Conservation (phyloP, 2,888 invertebrate species). For the Eristalis pertinax region DNA sequence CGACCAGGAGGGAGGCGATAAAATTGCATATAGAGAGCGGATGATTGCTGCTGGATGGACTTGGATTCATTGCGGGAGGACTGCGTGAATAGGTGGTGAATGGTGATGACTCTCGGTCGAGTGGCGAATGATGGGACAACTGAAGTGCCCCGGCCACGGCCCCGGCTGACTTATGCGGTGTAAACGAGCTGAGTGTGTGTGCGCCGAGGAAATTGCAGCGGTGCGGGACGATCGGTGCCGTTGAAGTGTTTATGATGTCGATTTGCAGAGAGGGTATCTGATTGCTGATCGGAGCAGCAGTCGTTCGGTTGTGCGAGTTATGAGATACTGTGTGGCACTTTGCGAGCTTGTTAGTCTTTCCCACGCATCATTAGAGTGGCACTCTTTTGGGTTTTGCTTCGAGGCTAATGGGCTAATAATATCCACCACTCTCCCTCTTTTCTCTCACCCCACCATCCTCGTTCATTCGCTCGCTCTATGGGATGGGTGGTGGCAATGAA, state of each 20-base stretch:
- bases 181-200: slow-evolving; percentile 52
- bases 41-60: slow-evolving; percentile 35
- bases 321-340: slow-evolving; percentile 48
- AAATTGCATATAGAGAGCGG: slow-evolving; percentile 52
- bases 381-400: slow-evolving; percentile 5
- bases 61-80: not conserved
- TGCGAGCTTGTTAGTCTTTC: slow-evolving; percentile 52
- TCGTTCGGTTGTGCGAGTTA: slow-evolving; percentile 50
- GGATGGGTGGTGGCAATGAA: not conserved
- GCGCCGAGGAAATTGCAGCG: slow-evolving; percentile 28
- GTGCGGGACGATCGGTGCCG: slow-evolving; percentile 2
- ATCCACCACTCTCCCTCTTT: not conserved
- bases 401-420: slow-evolving; percentile 16
- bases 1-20: slow-evolving; percentile 43
- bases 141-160: slow-evolving; percentile 37
- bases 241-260: slow-evolving; percentile 64
- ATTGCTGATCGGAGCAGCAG: slow-evolving; percentile 55
- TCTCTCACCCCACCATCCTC: not conserved
- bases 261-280: slow-evolving; percentile 57
- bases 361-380: slow-evolving; percentile 59
- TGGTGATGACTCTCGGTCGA: slow-evolving; percentile 9
- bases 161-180: slow-evolving; percentile 57
- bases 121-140: slow-evolving; percentile 42
- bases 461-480: not conserved
- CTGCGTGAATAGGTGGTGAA: no score